Base-by-base conservation (phyloP, 2,113 vertebrate species). In the Cottus gobio region DNA sequence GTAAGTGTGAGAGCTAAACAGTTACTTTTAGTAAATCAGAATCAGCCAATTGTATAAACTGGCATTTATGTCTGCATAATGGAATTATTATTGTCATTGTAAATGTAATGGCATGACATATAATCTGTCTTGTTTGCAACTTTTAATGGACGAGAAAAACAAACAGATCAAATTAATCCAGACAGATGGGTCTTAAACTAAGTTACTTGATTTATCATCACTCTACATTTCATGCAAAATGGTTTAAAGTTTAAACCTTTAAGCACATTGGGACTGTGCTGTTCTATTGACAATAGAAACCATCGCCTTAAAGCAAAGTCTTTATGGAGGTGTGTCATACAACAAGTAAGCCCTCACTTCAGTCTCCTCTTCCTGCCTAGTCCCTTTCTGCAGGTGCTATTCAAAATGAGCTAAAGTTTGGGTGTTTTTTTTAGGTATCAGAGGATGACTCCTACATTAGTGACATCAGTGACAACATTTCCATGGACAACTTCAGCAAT, bases 361-460 rank as follows among this genome's bases (percentile, higher is more conserved):
- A 31, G 42, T 39, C 5, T 63, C 10, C 4, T 72, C 62, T 31
- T 71, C 26, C 15, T 75, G 56, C 30, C 30, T 37, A 28, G 11
- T 81, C n/a, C 28, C 24, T 54, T 30, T 28, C 44, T 71, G 70
- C 34, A 30, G 54, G 13, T 56, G 22, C 6, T 74, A 50, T 69
- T 71, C 57, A 87, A 74, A 80, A 62, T 71, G 5, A 26, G 12
- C 28, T 48, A 50, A 82, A 71, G 60, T 71, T 75, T 75, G 46
- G 62, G 64, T 87, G 20, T 70, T 80, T 82, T 31, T 90, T 90
- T 67, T 56, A 99, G 98, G 94, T 93, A 75, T 99, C 98, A 1
- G 98, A 99, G 64, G 97, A 99, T 88, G 98, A 99, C 71, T 99
- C 98, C 0, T 97, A 98, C 31, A 96, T 96, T 80, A 99, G 98